Percentiles rank a stretch among this genome's conserved stretches.
These are phyloP conservation scores for Eurystomus gularis DNA, from an alignment of 2,113 vertebrate genomes.

Conservation along the genomic window DNA sequence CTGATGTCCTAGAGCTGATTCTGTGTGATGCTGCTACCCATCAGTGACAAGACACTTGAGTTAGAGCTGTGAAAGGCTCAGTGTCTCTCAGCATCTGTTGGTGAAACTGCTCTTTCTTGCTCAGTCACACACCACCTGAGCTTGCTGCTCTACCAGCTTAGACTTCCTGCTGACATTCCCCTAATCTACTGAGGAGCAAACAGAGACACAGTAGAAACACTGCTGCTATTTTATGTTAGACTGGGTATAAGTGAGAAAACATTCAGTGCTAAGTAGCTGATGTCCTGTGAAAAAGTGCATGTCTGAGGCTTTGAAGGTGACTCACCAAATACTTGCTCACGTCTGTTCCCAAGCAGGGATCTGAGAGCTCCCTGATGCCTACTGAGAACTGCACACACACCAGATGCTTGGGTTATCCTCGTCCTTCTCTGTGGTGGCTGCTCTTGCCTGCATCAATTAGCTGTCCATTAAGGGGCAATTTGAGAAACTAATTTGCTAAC, in stretches of 20 bases:
- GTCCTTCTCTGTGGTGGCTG: neutral
- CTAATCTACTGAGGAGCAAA: neutral
- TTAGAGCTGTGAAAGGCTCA: neutral
- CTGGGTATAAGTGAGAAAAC: neutral
- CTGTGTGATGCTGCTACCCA: neutral
- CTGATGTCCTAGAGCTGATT: neutral
- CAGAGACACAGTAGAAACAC: neutral
- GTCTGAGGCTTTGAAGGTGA: neutral
- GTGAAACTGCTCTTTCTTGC: neutral
- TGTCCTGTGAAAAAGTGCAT: neutral
- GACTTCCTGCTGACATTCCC: neutral
- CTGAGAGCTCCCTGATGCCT: neutral
- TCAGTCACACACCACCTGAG: neutral
- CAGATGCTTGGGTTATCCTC: neutral
- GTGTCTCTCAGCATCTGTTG: neutral
- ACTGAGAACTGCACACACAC: neutral
- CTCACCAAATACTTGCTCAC: neutral
- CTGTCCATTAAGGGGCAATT: neutral
- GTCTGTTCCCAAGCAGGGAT: neutral
- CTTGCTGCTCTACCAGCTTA: neutral
- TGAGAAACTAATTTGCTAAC: neutral
- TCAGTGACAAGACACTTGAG: neutral
- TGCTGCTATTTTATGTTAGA: neutral
- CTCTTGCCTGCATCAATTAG: neutral
- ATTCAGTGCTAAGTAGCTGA: neutral